A percentile compares a stretch with the other conserved stretches of the same genome.
Evolutionary conservation across 2,888 invertebrate species (phyloP).

Genomic region (Galerucella nymphaeae): DNA sequence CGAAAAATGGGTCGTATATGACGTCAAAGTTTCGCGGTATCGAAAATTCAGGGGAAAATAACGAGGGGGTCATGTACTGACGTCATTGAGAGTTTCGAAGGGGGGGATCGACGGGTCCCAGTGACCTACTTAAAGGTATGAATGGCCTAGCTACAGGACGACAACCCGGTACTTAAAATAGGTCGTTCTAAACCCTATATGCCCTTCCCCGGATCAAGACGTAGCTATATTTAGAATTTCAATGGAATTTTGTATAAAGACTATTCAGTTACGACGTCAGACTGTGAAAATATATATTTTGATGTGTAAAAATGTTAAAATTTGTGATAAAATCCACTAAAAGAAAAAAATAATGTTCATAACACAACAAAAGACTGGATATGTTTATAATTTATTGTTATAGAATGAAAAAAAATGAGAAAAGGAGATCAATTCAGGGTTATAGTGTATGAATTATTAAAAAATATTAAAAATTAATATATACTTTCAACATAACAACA

Average conservation of each 20-base stretch:
- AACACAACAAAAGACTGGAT: too few relatives aligned
- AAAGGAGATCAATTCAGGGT: too few relatives aligned
- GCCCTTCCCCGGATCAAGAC: constrained; percentile 33
- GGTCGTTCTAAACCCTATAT: constrained; percentile 49
- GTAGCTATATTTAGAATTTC: constrained; percentile 54
- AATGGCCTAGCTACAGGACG: constrained; percentile 58
- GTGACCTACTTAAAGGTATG: constrained; percentile 53
- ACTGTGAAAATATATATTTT: too few relatives aligned
- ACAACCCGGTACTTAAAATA: constrained; percentile 55
- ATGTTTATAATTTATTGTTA: too few relatives aligned
- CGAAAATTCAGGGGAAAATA: constrained; percentile 39
- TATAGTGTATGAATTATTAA: too few relatives aligned
- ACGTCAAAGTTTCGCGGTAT: constrained; percentile 26
- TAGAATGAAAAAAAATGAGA: too few relatives aligned
- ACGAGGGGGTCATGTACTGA: constrained; percentile 38
- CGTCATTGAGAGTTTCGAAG: constrained; percentile 27
- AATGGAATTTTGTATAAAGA: constrained; percentile 30
- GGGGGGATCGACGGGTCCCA: constrained; percentile 30
- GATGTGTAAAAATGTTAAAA: too few relatives aligned
- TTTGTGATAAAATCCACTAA: too few relatives aligned
- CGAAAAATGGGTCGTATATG: constrained; percentile 35
- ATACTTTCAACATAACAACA: too few relatives aligned
- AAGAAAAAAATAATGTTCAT: too few relatives aligned
- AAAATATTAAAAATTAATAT: too few relatives aligned
- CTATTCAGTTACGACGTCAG: too few relatives aligned